A percentile compares a stretch with the other conserved stretches of the same genome.
phyloP scores from a whole-genome alignment of 2,113 vertebrate species.

The Rhabdomys dilectus region DNA sequence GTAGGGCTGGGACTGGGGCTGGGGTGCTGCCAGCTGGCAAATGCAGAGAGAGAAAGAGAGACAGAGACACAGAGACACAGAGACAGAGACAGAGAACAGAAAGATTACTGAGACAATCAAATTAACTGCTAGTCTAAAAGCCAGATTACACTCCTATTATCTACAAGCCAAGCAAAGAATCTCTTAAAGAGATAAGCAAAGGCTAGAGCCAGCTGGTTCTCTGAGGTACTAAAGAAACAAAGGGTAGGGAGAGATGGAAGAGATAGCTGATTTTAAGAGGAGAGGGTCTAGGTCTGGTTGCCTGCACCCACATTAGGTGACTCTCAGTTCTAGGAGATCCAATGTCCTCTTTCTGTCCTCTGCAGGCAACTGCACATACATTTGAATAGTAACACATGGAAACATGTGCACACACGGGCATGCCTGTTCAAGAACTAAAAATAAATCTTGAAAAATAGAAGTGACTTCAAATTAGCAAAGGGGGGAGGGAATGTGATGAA shows the following conservation, averaged over 20 bases:
- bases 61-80: background rate
- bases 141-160: slow-evolving; percentile 51
- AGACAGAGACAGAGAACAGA: background rate
- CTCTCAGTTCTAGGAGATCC: background rate
- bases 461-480: background rate
- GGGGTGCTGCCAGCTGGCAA: background rate
- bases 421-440: background rate
- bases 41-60: background rate
- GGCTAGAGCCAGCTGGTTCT: background rate
- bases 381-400: background rate
- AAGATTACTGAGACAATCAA: slow-evolving; percentile 56
- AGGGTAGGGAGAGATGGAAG: background rate
- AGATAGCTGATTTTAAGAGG: background rate
- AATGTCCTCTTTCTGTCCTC: background rate
- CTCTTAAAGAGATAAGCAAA: slow-evolving; percentile 3
- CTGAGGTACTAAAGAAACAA: background rate
- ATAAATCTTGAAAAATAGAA: background rate
- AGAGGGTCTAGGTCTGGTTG: background rate
- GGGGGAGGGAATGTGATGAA: background rate
- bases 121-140: slow-evolving; percentile 46
- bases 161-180: slow-evolving; percentile 46
- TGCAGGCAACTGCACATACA: background rate
- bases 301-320: background rate
- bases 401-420: background rate
- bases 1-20: background rate